Base-by-base conservation (phyloP, 2,888 invertebrate species). In the Oligia fasciuncula region DNA sequence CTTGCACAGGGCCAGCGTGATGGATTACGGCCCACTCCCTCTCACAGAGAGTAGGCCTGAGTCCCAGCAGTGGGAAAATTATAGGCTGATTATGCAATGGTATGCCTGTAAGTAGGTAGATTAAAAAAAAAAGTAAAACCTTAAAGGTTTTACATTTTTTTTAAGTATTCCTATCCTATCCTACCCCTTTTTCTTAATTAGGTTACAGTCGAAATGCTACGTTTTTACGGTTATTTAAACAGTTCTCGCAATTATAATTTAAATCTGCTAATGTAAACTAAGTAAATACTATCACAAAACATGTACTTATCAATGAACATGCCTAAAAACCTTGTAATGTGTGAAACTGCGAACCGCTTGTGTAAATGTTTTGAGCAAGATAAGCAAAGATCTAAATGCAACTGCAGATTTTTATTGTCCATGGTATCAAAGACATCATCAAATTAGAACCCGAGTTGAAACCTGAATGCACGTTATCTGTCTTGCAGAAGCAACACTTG, bases 241-340 rank as follows among this genome's bases (percentile, higher is more conserved):
- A 40, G 40, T 40, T n/a, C 35, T 54, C 40, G 35, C 23, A 69
- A 23, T 35, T 69, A 13, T 35, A 35, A 40, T n/a, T 71, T 60
- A 17, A 71, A 60, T 62, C n/a, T 43, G n/a, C 3, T 17, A 23
- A 57, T 60, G n/a, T n/a, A n/a, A 60, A 40, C n/a, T 6, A 62
- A 60, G 57, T n/a, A n/a, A 71, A 62, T 71, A 71, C 71, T 71
- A 71, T 71, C 71, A 71, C 71, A 71, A 71, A 71, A 51, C 69
- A 69, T 51, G 49, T 35, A 29, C 19, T 29, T 69, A 19, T 23
- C 29, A 35, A 51, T 69, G 19, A 29, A 69, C 29, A 51, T 69
- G 51, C 29, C 6, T 51, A 51, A 69, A 69, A 29, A 60, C n/a
- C 2, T 62, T 71, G 4, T 19, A 4, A 13, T n/a, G 13, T 62